phyloP scores from a whole-genome alignment of 1,140 invertebrate species.

The Saccostrea echinata region DNA sequence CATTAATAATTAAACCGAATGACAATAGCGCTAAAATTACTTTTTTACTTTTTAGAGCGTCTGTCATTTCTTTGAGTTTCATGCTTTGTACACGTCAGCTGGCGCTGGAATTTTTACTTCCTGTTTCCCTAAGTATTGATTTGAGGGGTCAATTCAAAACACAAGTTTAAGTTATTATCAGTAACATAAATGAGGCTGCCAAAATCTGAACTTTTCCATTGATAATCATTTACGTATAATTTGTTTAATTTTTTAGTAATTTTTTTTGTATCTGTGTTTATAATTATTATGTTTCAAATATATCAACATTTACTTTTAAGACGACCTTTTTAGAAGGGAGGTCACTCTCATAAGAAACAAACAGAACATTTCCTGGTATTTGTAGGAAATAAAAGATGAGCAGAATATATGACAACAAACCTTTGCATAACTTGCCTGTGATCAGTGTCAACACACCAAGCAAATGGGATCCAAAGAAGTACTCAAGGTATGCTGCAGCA shows the following conservation, averaged over 20 bases:
- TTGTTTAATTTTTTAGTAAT: no score
- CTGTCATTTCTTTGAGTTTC: slow-evolving; percentile 25
- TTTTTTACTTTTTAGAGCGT: not conserved
- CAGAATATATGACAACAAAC: slow-evolving; percentile 54
- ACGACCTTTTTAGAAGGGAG: not conserved
- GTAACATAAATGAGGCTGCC: no score
- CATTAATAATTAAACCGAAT: not conserved
- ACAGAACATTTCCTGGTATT: slow-evolving; percentile 2
- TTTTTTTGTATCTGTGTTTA: no score
- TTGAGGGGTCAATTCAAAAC: not conserved
- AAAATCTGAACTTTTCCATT: no score
- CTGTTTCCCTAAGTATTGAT: slow-evolving; percentile 1
- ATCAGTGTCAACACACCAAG: slow-evolving; percentile 29
- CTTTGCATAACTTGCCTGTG: slow-evolving; percentile 47
- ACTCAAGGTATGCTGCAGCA: slow-evolving; percentile 9
- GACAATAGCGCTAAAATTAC: not conserved
- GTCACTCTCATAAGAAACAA: not conserved
- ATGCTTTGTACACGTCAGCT: slow-evolving; percentile 42
- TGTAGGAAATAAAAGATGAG: slow-evolving; percentile 36
- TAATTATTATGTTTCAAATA: no score
- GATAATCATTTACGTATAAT: no score
- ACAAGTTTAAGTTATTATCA: not conserved
- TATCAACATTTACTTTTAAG: not conserved
- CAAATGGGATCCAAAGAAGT: slow-evolving; percentile 23
- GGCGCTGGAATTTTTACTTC: slow-evolving; percentile 10